These are phyloP conservation scores for Gnatocerus cornutus DNA, from an alignment of 2,888 invertebrate genomes.

Conservation along the genomic window DNA sequence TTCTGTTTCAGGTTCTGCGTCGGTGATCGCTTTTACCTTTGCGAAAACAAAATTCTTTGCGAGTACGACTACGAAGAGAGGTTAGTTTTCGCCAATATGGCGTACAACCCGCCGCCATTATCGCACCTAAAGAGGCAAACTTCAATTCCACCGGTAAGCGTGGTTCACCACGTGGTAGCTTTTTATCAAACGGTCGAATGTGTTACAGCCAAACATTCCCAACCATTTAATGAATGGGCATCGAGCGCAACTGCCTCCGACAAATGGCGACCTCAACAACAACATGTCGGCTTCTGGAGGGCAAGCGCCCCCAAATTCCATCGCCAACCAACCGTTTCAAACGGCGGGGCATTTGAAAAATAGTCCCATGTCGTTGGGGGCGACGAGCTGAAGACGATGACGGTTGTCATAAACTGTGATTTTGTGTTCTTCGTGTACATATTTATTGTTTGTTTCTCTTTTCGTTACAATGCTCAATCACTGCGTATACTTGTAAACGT, in stretches of 20 bases:
- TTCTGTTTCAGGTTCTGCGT: constrained; percentile 91
- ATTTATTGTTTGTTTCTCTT: constrained; percentile 23
- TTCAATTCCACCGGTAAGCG: constrained; percentile 76
- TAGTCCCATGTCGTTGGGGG: constrained; percentile 74
- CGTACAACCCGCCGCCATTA: constrained; percentile 89
- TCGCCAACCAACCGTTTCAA: constrained; percentile 73
- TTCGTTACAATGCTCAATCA: constrained; percentile 48
- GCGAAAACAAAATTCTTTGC: constrained; percentile 98
- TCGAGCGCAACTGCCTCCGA: constrained; percentile 66
- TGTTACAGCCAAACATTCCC: constrained; percentile 66
- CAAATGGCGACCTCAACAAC: constrained; percentile 79
- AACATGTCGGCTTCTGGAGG: constrained; percentile 76
- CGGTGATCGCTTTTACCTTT: constrained; percentile 96
- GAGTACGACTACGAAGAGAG: constrained; percentile 98
- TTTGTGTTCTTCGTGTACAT: constrained; percentile 44
- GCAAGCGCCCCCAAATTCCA: constrained; percentile 67
- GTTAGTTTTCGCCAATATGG: constrained; percentile 95
- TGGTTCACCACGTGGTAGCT: not conserved
- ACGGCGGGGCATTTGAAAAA: constrained; percentile 70
- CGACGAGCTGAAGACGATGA: constrained; percentile 76
- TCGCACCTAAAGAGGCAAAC: constrained; percentile 86
- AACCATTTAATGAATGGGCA: constrained; percentile 74
- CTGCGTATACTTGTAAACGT: constrained; percentile 38
- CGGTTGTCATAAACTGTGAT: constrained; percentile 66
- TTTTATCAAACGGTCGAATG: not conserved